Percentiles rank a stretch among this genome's conserved stretches.
Evolutionary conservation across 2,797 vertebrate genomes (phyloP).

Genomic region (Pangasius djambal): DNA sequence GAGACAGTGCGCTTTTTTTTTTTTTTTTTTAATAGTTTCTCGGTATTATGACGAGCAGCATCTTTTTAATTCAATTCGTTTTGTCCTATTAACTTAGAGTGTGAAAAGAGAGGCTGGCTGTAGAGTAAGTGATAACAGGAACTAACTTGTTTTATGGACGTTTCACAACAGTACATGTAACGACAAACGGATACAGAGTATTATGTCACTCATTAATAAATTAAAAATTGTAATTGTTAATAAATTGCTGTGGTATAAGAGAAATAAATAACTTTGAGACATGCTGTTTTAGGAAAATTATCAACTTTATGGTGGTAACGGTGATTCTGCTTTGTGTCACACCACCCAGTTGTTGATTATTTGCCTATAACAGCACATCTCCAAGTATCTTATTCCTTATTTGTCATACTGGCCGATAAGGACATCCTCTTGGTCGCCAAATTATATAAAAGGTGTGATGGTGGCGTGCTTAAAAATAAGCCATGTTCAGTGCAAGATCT

Average conservation of each 20-base stretch:
- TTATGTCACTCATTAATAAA: neutral
- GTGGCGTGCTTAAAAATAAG: neutral
- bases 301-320: neutral
- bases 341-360: neutral
- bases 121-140: neutral
- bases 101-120: neutral
- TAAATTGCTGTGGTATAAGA: slow-evolving; percentile 29
- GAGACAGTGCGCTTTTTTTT: neutral
- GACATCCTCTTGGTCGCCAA: slow-evolving; percentile 15
- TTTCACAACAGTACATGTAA: neutral
- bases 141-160: neutral
- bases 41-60: too few relatives aligned
- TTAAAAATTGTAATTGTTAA: neutral
- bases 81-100: neutral
- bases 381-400: neutral
- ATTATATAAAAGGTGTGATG: neutral
- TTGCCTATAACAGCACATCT: neutral
- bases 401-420: neutral
- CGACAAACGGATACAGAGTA: too few relatives aligned
- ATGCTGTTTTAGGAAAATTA: neutral
- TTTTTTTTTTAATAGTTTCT: neutral
- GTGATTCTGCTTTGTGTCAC: neutral
- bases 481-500: neutral
- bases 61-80: neutral
- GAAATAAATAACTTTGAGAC: neutral